phyloP scores from a whole-genome alignment of 2,797 vertebrate genomes.

The Euphonia xanthogaster region DNA sequence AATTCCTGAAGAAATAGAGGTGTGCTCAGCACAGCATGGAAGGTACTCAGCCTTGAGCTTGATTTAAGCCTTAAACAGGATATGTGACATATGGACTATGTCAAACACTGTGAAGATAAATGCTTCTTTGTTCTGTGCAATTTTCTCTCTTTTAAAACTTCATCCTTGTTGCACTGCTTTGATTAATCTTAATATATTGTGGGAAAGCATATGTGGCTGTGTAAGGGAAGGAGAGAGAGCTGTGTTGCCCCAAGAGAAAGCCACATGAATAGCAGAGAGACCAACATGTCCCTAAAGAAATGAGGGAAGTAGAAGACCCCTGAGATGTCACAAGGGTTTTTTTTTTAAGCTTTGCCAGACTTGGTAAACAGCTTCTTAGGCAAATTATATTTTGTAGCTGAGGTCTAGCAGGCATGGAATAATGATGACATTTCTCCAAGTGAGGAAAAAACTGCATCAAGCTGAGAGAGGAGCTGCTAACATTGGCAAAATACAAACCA shows the following conservation, averaged over 20 bases:
- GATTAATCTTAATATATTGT: background rate
- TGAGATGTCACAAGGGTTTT: accelerated
- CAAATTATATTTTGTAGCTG: background rate
- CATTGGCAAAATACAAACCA: background rate
- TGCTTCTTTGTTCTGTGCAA: background rate
- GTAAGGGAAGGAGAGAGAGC: background rate
- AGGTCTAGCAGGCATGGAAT: background rate
- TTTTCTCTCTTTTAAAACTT: constrained; percentile 42
- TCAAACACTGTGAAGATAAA: constrained; percentile 44
- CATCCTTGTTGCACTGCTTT: background rate
- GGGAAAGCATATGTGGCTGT: background rate
- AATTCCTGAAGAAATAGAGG: background rate
- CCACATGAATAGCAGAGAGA: background rate
- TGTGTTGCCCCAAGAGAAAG: background rate
- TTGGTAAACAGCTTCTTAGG: background rate
- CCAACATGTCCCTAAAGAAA: background rate
- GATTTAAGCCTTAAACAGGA: background rate
- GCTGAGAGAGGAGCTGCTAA: background rate
- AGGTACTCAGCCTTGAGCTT: background rate
- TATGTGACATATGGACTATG: constrained; percentile 31
- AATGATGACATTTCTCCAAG: background rate
- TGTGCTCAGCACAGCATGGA: background rate
- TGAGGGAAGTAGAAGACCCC: background rate
- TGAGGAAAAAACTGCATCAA: background rate
- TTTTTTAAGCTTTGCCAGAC: background rate